Evolutionary conservation across 2,797 vertebrate genomes (phyloP).

Genomic region (Galagoides demidoff): DNA sequence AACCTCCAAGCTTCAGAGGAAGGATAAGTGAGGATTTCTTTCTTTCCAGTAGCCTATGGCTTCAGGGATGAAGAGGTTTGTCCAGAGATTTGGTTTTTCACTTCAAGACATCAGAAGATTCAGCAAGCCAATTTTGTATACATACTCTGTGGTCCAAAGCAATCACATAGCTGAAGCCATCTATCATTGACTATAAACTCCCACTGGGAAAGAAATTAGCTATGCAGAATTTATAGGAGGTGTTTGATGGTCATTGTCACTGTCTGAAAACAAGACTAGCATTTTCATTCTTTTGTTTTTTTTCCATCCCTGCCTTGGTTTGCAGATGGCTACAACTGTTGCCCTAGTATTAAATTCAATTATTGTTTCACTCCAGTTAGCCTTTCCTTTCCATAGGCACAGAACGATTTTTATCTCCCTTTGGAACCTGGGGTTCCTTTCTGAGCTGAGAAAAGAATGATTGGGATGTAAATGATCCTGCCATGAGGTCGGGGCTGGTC

Average conservation of each 20-base stretch:
- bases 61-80: neutral
- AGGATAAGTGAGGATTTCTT: neutral
- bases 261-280: conserved; percentile 22
- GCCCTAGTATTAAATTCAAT: neutral
- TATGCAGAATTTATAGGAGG: neutral
- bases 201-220: conserved; percentile 44
- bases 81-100: neutral
- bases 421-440: conserved; percentile 34
- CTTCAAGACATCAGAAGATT: conserved; percentile 35
- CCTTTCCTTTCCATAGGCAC: neutral
- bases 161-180: neutral
- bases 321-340: neutral
- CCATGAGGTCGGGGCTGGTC: neutral
- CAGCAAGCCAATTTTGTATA: neutral
- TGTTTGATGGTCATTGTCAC: neutral
- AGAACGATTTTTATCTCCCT: neutral
- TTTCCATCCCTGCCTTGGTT: neutral
- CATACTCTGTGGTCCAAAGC: conserved; percentile 9
- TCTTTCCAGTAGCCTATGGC: neutral
- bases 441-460: neutral
- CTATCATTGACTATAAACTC: conserved; percentile 22
- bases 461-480: conserved; percentile 9
- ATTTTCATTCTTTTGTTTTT: conserved; percentile 3
- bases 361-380: neutral
- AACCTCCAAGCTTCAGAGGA: neutral